These are phyloP conservation scores for Cavia aperea DNA, from an alignment of 2,113 vertebrate genomes.

Conservation along the genomic window DNA sequence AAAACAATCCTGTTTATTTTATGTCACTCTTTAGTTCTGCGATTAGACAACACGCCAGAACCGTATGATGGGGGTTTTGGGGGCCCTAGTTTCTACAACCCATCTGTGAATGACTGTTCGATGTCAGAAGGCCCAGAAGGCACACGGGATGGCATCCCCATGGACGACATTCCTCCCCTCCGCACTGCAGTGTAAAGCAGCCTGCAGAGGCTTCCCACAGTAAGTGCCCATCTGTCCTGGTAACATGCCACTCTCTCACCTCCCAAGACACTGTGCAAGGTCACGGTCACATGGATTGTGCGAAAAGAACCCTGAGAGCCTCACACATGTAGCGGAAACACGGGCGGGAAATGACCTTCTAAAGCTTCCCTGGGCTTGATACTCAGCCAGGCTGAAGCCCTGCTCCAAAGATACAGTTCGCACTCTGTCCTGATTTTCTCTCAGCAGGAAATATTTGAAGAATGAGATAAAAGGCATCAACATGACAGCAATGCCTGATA, in stretches of 20 bases:
- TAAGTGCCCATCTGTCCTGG: neutral
- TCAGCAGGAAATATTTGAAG: neutral
- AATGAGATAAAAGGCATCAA: neutral
- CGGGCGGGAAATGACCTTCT: neutral
- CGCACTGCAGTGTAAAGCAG: neutral
- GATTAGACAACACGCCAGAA: slow-evolving; percentile 80
- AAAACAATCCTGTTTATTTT: neutral
- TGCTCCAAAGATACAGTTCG: neutral
- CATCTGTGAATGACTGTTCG: slow-evolving; percentile 43
- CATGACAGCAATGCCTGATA: neutral
- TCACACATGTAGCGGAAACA: neutral
- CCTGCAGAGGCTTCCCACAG: neutral
- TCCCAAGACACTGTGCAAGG: neutral
- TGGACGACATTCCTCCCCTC: slow-evolving; percentile 67
- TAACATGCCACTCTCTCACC: neutral
- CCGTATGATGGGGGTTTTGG: slow-evolving; percentile 74
- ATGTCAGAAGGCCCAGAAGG: neutral
- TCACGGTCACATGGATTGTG: neutral
- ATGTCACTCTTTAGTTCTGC: slow-evolving; percentile 77
- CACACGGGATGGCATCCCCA: slow-evolving; percentile 59
- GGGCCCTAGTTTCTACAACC: slow-evolving; percentile 77
- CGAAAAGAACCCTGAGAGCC: neutral
- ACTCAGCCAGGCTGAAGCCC: neutral
- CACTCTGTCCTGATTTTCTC: neutral
- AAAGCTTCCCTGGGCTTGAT: neutral